Base-by-base conservation (phyloP, 2,888 invertebrate genomes). In the Tigriopus californicus region DNA sequence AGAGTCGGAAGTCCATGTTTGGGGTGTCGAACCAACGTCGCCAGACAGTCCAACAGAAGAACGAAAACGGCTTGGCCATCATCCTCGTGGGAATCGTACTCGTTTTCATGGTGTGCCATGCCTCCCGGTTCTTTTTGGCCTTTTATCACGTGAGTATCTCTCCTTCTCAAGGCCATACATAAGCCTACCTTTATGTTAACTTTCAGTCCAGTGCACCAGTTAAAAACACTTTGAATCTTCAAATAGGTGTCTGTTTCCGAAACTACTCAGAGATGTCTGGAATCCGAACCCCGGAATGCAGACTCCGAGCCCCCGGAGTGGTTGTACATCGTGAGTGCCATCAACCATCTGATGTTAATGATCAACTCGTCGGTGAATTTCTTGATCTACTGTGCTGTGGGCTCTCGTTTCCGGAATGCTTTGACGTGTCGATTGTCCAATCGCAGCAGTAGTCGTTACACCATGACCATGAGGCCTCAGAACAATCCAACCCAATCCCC, bases 61-160 rank as follows among this genome's bases (percentile, higher is more conserved):
- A 20, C 13, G 49, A 49, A 49, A 49, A 49, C 11, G 22, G 22
- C 11, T 18, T 49, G 22, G 41, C 56, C 44, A 56, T 56, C 44
- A 44, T 56, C 22, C 22, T 56, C 6, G 44, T 33, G 22, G 56
- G 56, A 24, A 56, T 56, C 24, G 56, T 56, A 8, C 10, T 56
- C 20, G 56, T 56, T 13, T 56, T 56, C 20, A n/a, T 20, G n/a
- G n/a, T 44, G 18, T 56, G 56, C 25, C 56, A 56, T 44, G 20
- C 24, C 18, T 46, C 46, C 22, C 13, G 56, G 22, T 42, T 56
- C 44, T 56, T 56, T 22, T 33, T 56, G 12, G 56, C 56, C 18
- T 56, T 56, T 33, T 56, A 56, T 33, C 20, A 44, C 56, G 56
- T 56, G 8, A 25, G 25, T 25, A 22, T 52, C 24, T 20, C 52